Evolutionary conservation across 2,113 vertebrate species (phyloP).

Genomic region (Epinephelus moara): DNA sequence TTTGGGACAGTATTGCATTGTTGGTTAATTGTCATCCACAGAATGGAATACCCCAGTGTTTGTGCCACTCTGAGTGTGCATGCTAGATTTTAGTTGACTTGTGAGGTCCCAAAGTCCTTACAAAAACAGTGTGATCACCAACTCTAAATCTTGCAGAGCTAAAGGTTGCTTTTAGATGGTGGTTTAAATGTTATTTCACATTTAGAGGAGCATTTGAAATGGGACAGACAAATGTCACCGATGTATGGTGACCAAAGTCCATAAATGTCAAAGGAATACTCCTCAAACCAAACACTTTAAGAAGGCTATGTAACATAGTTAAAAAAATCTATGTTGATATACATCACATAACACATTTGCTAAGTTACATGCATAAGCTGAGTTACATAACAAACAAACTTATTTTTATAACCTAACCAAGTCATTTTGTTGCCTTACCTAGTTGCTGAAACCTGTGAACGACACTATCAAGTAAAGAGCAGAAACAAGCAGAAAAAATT

Average conservation of each 20-base stretch:
- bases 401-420: too few species aligned
- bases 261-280: neutral
- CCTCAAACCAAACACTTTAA: too few species aligned
- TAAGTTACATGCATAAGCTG: too few species aligned
- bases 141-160: neutral
- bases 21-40: conserved; percentile 50
- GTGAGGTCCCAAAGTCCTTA: neutral
- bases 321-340: too few species aligned
- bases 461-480: too few species aligned
- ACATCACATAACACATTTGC: too few species aligned
- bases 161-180: neutral
- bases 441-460: too few species aligned
- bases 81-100: neutral
- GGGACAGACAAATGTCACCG: too few species aligned
- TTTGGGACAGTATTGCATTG: conserved; percentile 44
- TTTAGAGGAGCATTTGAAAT: neutral
- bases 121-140: neutral
- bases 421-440: too few species aligned
- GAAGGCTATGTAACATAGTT: too few species aligned
- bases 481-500: too few species aligned
- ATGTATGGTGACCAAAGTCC: neutral
- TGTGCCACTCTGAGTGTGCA: neutral
- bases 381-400: too few species aligned
- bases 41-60: conserved; percentile 15
- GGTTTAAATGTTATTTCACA: neutral